Percentiles rank a stretch among this genome's conserved stretches.
Conservation (phyloP, 2,888 invertebrate genomes). For the Chymomyza amoena region DNA sequence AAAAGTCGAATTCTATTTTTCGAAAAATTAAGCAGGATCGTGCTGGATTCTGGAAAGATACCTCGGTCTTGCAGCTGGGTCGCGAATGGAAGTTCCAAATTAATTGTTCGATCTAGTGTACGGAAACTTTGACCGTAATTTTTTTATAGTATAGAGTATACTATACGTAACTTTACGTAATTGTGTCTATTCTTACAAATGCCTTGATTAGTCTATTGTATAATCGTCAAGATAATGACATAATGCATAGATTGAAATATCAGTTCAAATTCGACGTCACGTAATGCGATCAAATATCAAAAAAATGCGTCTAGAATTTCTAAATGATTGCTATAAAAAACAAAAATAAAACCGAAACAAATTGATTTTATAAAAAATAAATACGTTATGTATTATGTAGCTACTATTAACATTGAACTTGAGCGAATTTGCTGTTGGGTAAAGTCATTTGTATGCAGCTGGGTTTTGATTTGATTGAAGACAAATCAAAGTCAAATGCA, state of each 20-base stretch:
- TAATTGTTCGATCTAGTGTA: no score
- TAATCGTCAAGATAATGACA: no score
- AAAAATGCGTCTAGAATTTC: neutral
- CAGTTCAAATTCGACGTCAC: neutral
- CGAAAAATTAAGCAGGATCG: no score
- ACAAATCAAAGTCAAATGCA: slow-evolving; percentile 3
- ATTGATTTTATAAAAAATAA: slow-evolving; percentile 1
- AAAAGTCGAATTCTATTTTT: no score
- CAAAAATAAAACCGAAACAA: slow-evolving; percentile 1
- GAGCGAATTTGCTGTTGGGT: neutral
- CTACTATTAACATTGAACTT: slow-evolving; percentile 16
- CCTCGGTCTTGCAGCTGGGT: no score
- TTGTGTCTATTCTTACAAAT: neutral
- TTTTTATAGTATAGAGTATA: no score
- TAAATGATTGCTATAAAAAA: neutral
- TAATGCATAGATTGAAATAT: no score
- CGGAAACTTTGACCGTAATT: no score
- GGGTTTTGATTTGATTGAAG: neutral
- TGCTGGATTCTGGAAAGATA: no score
- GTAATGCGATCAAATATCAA: neutral
- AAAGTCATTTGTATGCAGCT: neutral
- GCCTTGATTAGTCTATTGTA: no score
- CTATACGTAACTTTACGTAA: no score
- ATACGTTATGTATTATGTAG: neutral
- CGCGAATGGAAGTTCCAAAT: no score